phyloP scores from a whole-genome alignment of 2,113 vertebrate genomes.

The Grantiella picta region DNA sequence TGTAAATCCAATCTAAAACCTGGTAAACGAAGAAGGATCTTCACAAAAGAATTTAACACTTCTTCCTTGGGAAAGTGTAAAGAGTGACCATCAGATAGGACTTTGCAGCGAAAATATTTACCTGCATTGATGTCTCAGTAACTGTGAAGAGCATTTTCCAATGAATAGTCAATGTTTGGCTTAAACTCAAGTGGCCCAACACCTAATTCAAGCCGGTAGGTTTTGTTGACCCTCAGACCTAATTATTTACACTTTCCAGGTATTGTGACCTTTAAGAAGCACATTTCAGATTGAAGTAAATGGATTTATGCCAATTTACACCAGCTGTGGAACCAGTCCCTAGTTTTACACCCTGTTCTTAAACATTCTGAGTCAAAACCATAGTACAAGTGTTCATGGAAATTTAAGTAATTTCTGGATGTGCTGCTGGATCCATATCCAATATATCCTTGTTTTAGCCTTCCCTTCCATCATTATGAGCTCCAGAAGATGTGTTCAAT shows the following conservation, averaged over 20 bases:
- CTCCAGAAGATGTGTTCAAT: neutral
- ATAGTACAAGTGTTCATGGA: neutral
- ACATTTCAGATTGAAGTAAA: constrained; percentile 5
- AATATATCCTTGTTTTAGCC: neutral
- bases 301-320: neutral
- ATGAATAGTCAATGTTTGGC: constrained; percentile 61
- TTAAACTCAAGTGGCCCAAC: constrained; percentile 40
- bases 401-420: constrained; percentile 1
- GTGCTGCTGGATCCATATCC: neutral
- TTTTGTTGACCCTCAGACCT: constrained; percentile 37
- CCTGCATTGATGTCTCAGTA: constrained; percentile 14
- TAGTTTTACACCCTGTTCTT: constrained; percentile 29
- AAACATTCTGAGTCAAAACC: constrained; percentile 12
- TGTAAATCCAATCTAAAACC: constrained; percentile 5
- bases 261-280: constrained; percentile 37
- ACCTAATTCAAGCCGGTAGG: constrained; percentile 35
- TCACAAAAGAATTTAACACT: constrained; percentile 2
- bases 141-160: constrained; percentile 48
- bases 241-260: constrained; percentile 36
- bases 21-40: neutral
- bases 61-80: constrained; percentile 20
- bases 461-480: neutral
- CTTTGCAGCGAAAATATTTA: constrained; percentile 58
- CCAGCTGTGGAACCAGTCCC: neutral
- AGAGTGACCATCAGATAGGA: constrained; percentile 19